Conservation (phyloP, 2,113 vertebrate species). For the Cygnus buccinator region DNA sequence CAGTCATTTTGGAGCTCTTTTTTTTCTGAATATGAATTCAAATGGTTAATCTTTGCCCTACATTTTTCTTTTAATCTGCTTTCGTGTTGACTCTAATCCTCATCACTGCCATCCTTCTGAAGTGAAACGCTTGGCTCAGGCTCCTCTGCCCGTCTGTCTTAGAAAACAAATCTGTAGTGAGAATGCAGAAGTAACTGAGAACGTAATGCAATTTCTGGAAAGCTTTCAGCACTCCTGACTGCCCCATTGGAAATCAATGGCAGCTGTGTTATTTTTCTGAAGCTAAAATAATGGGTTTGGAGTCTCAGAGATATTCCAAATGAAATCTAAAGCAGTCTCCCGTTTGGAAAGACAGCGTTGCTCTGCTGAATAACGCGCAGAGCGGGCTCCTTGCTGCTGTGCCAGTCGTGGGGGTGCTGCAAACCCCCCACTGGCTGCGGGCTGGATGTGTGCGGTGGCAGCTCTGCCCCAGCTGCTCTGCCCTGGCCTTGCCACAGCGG, state of each 20-base stretch:
- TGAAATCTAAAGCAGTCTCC: neutral
- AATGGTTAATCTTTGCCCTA: conserved; percentile 62
- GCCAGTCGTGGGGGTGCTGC: neutral
- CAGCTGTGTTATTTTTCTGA: neutral
- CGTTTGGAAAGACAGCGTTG: neutral
- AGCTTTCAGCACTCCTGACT: neutral
- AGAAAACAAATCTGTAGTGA: conserved; percentile 13
- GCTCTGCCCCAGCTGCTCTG: no score
- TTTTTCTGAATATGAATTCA: neutral
- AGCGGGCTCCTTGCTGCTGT: neutral
- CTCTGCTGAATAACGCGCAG: neutral
- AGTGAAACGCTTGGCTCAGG: neutral
- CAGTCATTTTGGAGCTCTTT: neutral
- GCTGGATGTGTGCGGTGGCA: no score
- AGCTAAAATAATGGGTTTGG: conserved; percentile 4
- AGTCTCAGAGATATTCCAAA: neutral
- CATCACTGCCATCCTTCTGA: conserved; percentile 1
- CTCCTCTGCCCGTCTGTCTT: conserved; percentile 27
- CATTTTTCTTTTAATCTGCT: conserved; percentile 64
- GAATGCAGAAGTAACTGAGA: neutral
- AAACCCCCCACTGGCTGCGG: neutral
- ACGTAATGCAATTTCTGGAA: neutral
- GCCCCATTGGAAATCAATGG: neutral
- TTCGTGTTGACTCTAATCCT: conserved; percentile 52
- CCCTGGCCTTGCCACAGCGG: no score